These are phyloP conservation scores for Podarcis cretensis DNA, from an alignment of 2,113 vertebrate species.

Conservation along the genomic window DNA sequence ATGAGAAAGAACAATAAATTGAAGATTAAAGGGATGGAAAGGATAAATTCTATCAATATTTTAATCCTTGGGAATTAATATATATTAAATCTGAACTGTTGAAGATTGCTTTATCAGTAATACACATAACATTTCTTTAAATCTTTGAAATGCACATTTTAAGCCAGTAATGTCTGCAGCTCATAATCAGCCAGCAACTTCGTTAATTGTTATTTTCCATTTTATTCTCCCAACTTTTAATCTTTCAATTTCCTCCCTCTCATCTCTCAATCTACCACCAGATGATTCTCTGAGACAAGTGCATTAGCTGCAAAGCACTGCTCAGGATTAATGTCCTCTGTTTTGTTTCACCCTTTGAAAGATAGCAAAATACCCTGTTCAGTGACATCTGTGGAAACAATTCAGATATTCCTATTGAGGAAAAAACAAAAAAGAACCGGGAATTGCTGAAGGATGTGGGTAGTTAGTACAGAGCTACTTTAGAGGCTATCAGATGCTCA, in stretches of 20 bases:
- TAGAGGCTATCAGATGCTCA: neutral
- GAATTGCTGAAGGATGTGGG: neutral
- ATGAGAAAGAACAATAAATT: slow-evolving; percentile 20
- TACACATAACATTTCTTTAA: neutral
- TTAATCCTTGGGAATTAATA: slow-evolving; percentile 2
- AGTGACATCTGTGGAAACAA: neutral
- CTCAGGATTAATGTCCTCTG: neutral
- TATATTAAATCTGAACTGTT: neutral
- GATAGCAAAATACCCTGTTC: neutral
- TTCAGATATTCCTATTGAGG: neutral
- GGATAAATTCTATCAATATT: slow-evolving; percentile 15
- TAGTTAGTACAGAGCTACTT: neutral
- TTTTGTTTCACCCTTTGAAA: neutral
- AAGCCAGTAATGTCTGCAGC: slow-evolving; percentile 15
- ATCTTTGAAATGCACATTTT: neutral
- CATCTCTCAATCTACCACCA: neutral
- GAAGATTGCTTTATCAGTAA: neutral
- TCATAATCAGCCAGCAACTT: neutral
- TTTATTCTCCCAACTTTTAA: slow-evolving; percentile 18
- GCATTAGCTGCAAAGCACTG: neutral
- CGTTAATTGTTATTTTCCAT: neutral
- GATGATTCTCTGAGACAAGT: neutral
- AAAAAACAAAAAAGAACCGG: neutral
- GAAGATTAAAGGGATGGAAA: slow-evolving; percentile 6
- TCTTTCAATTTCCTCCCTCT: slow-evolving; percentile 4